A percentile compares a stretch with the other conserved stretches of the same genome.
Conservation (phyloP, 1,140 invertebrate genomes). For the Drosophila fuyamai region DNA sequence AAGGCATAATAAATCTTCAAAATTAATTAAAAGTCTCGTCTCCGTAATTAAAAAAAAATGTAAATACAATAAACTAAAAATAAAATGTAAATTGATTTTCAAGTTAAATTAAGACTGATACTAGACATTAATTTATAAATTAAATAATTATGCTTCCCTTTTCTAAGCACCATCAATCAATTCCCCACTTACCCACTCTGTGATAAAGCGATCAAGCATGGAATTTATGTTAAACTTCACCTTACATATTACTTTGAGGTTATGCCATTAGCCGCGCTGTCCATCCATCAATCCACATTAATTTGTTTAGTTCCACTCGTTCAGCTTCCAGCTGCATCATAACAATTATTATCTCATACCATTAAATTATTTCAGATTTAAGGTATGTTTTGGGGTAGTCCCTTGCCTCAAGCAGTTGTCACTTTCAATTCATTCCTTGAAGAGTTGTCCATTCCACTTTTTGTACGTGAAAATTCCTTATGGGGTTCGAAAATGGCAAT, state of each 20-base stretch:
- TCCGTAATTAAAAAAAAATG: no score
- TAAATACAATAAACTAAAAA: no score
- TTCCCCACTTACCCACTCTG: conserved; percentile 1
- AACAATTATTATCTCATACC: conserved; percentile 24
- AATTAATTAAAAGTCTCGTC: no score
- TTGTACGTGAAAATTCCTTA: conserved; percentile 25
- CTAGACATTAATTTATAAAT: not conserved
- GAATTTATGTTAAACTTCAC: conserved; percentile 17
- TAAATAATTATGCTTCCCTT: not conserved
- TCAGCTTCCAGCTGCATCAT: conserved; percentile 17
- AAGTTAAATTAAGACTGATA: conserved; percentile 2
- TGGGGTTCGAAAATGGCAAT: not conserved
- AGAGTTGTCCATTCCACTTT: conserved; percentile 19
- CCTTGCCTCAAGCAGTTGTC: conserved; percentile 19
- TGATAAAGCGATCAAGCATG: conserved; percentile 23
- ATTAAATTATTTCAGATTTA: conserved; percentile 20
- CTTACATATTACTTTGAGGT: conserved; percentile 23
- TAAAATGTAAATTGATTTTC: not conserved
- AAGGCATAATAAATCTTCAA: no score
- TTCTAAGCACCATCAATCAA: conserved; percentile 29
- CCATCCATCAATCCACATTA: conserved; percentile 45
- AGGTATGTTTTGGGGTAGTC: not conserved
- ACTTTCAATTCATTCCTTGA: conserved; percentile 29
- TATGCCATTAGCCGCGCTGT: conserved; percentile 24
- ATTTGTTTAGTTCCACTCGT: conserved; percentile 36